Percentiles rank a stretch among this genome's conserved stretches.
Evolutionary conservation across 92 coral and sea anemone species (phyloP).

Genomic region (Porites lobata): DNA sequence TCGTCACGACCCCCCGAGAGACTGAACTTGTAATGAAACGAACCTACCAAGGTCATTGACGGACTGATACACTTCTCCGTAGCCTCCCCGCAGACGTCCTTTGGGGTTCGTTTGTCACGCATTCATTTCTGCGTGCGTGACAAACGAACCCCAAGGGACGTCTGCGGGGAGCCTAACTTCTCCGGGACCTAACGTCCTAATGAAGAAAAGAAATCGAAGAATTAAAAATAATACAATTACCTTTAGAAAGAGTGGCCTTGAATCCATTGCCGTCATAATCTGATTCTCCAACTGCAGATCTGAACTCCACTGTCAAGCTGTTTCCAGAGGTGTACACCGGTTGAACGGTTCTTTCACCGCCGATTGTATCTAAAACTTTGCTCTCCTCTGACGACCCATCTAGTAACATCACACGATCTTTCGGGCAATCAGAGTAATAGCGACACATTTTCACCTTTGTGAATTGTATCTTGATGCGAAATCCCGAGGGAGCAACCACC

Average conservation of each 20-base stretch:
- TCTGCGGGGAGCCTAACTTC: too few species aligned
- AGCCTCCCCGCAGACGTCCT: too few species aligned
- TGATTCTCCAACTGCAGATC: not conserved
- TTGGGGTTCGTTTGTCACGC: too few species aligned
- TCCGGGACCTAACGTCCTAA: too few species aligned
- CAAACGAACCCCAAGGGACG: too few species aligned
- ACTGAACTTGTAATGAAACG: too few species aligned
- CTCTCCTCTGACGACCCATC: constrained; percentile 36
- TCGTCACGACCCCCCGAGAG: too few species aligned
- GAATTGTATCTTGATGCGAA: constrained; percentile 38
- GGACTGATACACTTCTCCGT: too few species aligned
- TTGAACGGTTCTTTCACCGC: not conserved
- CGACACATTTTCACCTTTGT: constrained; percentile 8
- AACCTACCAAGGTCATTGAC: too few species aligned
- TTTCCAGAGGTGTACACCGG: constrained; percentile 1
- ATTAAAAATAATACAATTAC: not conserved
- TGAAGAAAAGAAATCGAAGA: not conserved
- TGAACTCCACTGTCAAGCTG: constrained; percentile 18
- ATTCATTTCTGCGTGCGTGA: too few species aligned
- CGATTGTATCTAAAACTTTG: not conserved
- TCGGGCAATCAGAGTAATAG: not conserved
- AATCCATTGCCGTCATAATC: constrained; percentile 17
- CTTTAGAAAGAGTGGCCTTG: constrained; percentile 45
- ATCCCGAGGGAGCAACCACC: constrained; percentile 39
- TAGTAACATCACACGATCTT: constrained; percentile 10